A percentile compares a stretch with the other conserved stretches of the same genome.
phyloP scores from a whole-genome alignment of 1,140 invertebrate genomes.

The Rhagoletis zephyria region DNA sequence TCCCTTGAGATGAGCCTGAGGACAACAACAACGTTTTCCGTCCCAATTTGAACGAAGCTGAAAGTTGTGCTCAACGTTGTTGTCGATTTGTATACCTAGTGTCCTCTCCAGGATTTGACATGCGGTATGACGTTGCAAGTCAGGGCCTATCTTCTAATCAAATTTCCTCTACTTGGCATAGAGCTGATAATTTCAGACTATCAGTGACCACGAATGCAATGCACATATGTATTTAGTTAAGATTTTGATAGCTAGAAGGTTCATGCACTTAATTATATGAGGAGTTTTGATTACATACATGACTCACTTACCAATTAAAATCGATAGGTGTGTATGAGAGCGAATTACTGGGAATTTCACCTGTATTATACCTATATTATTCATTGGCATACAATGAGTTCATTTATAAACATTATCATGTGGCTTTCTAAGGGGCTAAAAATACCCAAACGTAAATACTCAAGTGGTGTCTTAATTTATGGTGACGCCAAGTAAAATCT shows the following conservation, averaged over 20 bases:
- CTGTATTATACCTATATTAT: background rate
- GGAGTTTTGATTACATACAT: conserved; percentile 28
- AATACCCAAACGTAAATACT: background rate
- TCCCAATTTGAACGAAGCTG: too few relatives aligned
- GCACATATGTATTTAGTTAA: background rate
- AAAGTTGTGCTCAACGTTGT: too few relatives aligned
- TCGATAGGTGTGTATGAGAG: conserved; percentile 19
- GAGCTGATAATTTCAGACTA: background rate
- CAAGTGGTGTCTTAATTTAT: conserved; percentile 26
- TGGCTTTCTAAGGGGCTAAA: background rate
- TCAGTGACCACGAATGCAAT: background rate
- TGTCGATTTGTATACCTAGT: too few relatives aligned
- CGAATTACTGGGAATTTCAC: conserved; percentile 10
- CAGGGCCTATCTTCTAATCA: too few relatives aligned
- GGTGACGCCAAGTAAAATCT: background rate
- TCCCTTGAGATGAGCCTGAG: too few relatives aligned
- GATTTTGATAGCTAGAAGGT: background rate
- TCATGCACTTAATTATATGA: background rate
- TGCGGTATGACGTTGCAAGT: too few relatives aligned
- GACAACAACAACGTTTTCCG: too few relatives aligned
- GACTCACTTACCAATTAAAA: conserved; percentile 21
- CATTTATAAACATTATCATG: conserved; percentile 11
- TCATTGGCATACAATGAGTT: conserved; percentile 39
- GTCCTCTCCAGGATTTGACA: too few relatives aligned
- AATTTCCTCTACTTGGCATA: too few relatives aligned